Percentiles rank a stretch among this genome's conserved stretches.
These are phyloP conservation scores for Zaprionus ghesquierei DNA, from an alignment of 1,140 invertebrate genomes.

Conservation along the genomic window DNA sequence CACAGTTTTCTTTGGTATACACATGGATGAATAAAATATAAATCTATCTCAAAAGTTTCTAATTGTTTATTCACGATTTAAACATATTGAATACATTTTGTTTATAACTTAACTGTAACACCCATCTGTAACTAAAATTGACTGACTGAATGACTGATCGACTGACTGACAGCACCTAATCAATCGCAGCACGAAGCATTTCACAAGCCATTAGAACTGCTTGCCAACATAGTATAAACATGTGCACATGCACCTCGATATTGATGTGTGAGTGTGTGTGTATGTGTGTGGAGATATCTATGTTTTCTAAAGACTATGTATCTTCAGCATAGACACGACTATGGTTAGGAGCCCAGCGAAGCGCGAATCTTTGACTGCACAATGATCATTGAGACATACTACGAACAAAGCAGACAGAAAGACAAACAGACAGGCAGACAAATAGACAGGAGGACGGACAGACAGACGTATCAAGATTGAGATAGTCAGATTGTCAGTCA, in stretches of 20 bases:
- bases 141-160: conserved; percentile 17
- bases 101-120: no score
- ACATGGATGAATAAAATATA: no score
- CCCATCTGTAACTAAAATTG: no score
- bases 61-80: neutral
- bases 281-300: neutral
- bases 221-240: conserved; percentile 17
- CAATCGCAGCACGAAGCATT: conserved; percentile 49
- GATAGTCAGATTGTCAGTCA: conserved; percentile 20
- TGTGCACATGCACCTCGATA: neutral
- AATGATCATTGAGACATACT: conserved; percentile 62
- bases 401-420: neutral
- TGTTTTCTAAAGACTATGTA: neutral
- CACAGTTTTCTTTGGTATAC: no score
- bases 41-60: no score
- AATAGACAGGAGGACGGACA: neutral
- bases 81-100: neutral
- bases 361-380: conserved; percentile 60
- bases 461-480: neutral
- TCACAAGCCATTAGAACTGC: conserved; percentile 49
- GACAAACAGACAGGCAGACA: conserved; percentile 11
- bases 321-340: conserved; percentile 13
- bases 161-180: conserved; percentile 47
- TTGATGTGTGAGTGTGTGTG: neutral
- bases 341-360: conserved; percentile 39